phyloP scores from a whole-genome alignment of 2,113 vertebrate species.

The Heterotilapia buettikoferi region DNA sequence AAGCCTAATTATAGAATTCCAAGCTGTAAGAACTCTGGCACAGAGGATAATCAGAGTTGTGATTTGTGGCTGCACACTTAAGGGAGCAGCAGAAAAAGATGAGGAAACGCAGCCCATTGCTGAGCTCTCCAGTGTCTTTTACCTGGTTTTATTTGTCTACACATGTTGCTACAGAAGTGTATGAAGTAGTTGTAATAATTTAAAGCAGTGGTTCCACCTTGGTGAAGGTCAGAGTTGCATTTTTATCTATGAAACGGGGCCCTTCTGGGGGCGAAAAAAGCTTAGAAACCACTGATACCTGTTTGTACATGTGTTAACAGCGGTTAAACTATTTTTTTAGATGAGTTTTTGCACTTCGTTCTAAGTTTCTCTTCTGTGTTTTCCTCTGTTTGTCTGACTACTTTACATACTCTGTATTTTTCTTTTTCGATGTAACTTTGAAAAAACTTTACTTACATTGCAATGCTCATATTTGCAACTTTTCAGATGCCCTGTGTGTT shows the following conservation, averaged over 20 bases:
- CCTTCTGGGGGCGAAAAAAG: not conserved
- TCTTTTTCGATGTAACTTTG: not conserved
- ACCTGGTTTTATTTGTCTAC: not conserved
- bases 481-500: not conserved
- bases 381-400: not conserved
- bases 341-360: not conserved
- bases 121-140: not conserved
- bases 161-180: not conserved
- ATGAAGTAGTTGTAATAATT: not conserved
- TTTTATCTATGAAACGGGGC: not conserved
- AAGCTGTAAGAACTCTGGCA: not conserved
- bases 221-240: not conserved
- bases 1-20: not conserved
- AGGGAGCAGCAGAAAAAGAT: not conserved
- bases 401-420: not conserved
- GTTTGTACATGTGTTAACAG: not conserved
- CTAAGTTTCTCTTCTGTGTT: not conserved
- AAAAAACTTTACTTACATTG: not conserved
- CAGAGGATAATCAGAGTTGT: not conserved
- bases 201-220: not conserved
- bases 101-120: not conserved
- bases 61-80: conserved; percentile 27
- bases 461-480: not conserved
- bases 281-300: not conserved
- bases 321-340: not conserved